A percentile compares a stretch with the other conserved stretches of the same genome.
Evolutionary conservation across 2,888 invertebrate species (phyloP).

Genomic region (Idaea straminata): DNA sequence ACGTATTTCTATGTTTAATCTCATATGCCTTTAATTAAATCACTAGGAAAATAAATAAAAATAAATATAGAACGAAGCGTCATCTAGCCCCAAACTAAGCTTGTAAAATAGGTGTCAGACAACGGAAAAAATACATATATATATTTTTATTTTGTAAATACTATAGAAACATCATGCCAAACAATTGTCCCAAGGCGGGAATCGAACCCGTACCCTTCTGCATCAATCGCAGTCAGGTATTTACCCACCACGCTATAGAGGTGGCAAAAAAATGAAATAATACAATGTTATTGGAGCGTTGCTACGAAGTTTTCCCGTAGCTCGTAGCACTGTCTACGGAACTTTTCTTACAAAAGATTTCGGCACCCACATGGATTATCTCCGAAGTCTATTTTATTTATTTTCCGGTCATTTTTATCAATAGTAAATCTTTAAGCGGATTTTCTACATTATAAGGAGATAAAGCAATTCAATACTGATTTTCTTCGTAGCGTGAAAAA

Average conservation of each 20-base stretch:
- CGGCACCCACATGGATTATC: slow-evolving; percentile 27
- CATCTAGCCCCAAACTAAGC: too few species aligned
- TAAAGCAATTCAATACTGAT: neutral
- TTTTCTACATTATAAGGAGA: neutral
- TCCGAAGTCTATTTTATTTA: neutral
- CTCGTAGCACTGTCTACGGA: neutral
- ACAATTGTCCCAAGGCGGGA: too few species aligned
- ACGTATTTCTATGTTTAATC: too few species aligned
- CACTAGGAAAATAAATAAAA: too few species aligned
- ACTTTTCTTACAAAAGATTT: neutral
- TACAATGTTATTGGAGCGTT: neutral
- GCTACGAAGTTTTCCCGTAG: neutral
- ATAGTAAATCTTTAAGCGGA: neutral
- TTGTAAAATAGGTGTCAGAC: too few species aligned
- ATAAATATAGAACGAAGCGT: too few species aligned
- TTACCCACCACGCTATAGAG: slow-evolving; percentile 29
- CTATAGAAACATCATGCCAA: too few species aligned
- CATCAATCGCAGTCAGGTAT: neutral
- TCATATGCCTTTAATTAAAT: too few species aligned
- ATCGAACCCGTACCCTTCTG: too few species aligned
- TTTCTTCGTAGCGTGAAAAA: too few species aligned
- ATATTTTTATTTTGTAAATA: too few species aligned
- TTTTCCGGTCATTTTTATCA: neutral
- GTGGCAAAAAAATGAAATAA: slow-evolving; percentile 20
- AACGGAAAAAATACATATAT: too few species aligned